Evolutionary conservation across 1,140 invertebrate species (phyloP).

Genomic region (Berghia stephanieae): DNA sequence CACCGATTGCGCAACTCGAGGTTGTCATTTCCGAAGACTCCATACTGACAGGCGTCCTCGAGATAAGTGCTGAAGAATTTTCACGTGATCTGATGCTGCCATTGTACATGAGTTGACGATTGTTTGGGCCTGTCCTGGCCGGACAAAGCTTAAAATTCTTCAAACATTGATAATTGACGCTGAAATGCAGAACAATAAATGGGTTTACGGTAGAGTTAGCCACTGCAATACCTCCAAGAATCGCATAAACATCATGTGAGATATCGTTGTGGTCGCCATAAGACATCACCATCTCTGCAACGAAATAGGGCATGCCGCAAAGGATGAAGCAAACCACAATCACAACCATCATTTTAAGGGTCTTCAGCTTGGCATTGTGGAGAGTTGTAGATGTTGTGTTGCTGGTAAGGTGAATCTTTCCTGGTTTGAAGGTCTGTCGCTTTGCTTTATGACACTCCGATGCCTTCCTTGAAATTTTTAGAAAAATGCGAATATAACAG

Average conservation of each 20-base stretch:
- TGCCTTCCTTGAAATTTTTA: conserved; percentile 60
- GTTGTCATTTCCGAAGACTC: conserved; percentile 36
- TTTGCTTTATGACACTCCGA: conserved; percentile 42
- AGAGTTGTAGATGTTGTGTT: conserved; percentile 57
- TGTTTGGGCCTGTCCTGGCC: conserved; percentile 33
- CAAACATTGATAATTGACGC: conserved; percentile 46
- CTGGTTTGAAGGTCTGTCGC: conserved; percentile 41
- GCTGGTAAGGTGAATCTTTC: conserved; percentile 57
- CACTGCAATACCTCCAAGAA: conserved; percentile 57
- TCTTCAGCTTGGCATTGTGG: conserved; percentile 66
- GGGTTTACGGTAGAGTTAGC: conserved; percentile 64
- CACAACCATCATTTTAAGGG: conserved; percentile 66
- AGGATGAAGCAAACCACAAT: conserved; percentile 63
- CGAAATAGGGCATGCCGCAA: conserved; percentile 63
- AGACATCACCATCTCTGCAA: conserved; percentile 64
- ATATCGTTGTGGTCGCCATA: conserved; percentile 55
- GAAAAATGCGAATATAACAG: conserved; percentile 62
- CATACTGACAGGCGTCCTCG: conserved; percentile 30
- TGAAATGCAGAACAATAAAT: conserved; percentile 62
- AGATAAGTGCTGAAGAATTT: conserved; percentile 38
- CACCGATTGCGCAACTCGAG: conserved; percentile 9
- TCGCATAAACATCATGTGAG: conserved; percentile 42
- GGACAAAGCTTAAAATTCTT: conserved; percentile 41
- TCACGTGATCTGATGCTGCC: conserved; percentile 43
- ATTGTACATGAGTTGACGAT: conserved; percentile 44